Conservation (phyloP, 2,113 vertebrate genomes). For the Corythornis vintsioides region DNA sequence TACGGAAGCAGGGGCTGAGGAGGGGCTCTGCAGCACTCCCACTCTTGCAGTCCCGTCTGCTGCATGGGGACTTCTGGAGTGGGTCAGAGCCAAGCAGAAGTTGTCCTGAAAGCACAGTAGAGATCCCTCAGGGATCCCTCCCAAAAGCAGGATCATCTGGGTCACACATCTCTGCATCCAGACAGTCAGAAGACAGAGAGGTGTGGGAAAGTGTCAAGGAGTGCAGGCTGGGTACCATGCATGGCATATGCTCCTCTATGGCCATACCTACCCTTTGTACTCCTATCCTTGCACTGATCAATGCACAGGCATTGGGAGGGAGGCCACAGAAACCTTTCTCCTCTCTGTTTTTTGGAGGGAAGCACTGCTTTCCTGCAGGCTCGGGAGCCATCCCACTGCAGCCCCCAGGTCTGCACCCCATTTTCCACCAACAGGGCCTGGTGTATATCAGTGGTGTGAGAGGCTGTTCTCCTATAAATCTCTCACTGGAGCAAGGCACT, state of each 20-base stretch:
- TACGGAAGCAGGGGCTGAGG: not conserved
- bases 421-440: rapidly evolving
- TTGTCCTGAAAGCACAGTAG: not conserved
- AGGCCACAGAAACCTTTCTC: not conserved
- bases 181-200: not conserved
- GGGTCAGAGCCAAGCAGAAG: not conserved
- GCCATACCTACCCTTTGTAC: not conserved
- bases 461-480: not conserved
- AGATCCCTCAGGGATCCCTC: not conserved
- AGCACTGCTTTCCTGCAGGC: not conserved
- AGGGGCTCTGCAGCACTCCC: not conserved
- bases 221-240: not conserved
- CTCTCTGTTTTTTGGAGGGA: not conserved
- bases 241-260: rapidly evolving
- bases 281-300: not conserved
- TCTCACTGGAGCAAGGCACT: not conserved
- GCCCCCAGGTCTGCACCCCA: not conserved
- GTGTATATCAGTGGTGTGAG: not conserved
- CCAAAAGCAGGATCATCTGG: not conserved
- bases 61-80: not conserved
- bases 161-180: not conserved
- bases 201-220: not conserved
- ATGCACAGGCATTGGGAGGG: not conserved
- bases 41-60: not conserved
- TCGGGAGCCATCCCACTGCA: not conserved